Conservation (phyloP, 2,113 vertebrate genomes). For the Thunnus thynnus region DNA sequence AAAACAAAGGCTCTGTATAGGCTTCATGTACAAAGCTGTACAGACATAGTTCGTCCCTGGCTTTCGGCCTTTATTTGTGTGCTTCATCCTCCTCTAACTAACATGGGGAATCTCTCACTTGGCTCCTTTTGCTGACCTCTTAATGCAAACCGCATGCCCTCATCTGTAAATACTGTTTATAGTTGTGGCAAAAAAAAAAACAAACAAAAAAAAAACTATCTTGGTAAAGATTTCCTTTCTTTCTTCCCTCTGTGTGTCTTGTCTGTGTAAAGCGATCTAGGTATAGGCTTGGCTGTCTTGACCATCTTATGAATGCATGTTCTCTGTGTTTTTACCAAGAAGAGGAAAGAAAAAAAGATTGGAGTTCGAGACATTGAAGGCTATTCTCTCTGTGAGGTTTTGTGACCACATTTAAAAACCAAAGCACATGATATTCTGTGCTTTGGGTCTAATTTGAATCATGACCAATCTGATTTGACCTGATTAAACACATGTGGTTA, state of each 20-base stretch:
- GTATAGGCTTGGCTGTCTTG: conserved; percentile 72
- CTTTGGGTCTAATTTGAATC: conserved; percentile 24
- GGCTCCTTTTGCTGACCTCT: conserved; percentile 50
- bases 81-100: conserved; percentile 35
- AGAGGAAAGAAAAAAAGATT: not conserved
- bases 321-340: conserved; percentile 50
- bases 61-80: conserved; percentile 46
- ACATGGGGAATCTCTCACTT: conserved; percentile 34
- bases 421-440: not conserved
- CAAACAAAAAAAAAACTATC: conserved; percentile 28
- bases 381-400: not conserved
- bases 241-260: conserved; percentile 56
- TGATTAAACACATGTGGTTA: conserved; percentile 4
- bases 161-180: conserved; percentile 81
- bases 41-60: conserved; percentile 24
- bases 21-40: conserved; percentile 39
- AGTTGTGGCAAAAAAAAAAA: conserved; percentile 57
- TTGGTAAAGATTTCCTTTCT: conserved; percentile 44
- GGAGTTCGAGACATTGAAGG: not conserved
- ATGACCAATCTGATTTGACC: not conserved
- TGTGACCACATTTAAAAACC: conserved; percentile 7
- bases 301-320: conserved; percentile 72
- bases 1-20: conserved; percentile 14
- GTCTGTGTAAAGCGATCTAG: conserved; percentile 57
- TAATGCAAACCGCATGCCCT: conserved; percentile 68